Conservation (phyloP, 2,888 invertebrate genomes). For the Orthosia gothica region DNA sequence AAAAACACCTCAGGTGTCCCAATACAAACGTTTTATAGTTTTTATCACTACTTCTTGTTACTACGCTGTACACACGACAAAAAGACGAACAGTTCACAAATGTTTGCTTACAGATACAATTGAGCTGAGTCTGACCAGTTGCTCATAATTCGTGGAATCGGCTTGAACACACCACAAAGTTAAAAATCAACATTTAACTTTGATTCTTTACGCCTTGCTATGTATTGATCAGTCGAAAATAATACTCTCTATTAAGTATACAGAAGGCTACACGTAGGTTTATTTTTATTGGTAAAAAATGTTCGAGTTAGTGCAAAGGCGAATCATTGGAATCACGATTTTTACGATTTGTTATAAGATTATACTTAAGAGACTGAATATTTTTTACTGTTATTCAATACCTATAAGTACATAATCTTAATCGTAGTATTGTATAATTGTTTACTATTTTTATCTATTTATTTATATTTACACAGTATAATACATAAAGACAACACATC, state of each 20-base stretch:
- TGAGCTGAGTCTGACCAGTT: slow-evolving; percentile 29
- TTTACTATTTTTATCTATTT: no score
- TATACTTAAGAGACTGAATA: not conserved
- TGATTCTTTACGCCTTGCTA: slow-evolving; percentile 41
- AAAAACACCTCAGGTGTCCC: slow-evolving; percentile 25
- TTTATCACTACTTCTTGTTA: slow-evolving; percentile 40
- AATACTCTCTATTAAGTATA: slow-evolving; percentile 37
- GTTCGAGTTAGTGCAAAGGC: no score
- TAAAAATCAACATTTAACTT: slow-evolving; percentile 67
- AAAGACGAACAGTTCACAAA: slow-evolving; percentile 32
- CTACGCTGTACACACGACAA: slow-evolving; percentile 31
- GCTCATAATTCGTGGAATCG: slow-evolving; percentile 60
- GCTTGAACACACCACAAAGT: slow-evolving; percentile 39
- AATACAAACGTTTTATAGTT: slow-evolving; percentile 26
- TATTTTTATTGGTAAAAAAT: not conserved
- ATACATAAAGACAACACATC: no score
- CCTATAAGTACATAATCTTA: no score
- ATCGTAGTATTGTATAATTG: no score
- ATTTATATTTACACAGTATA: no score
- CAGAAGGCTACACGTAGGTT: not conserved
- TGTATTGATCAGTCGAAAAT: slow-evolving; percentile 57
- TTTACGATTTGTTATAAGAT: not conserved
- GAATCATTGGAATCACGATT: not conserved
- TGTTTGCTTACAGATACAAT: slow-evolving; percentile 45
- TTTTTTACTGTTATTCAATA: not conserved